Base-by-base conservation (phyloP, 2,113 vertebrate genomes). In the Pelusios castaneus region DNA sequence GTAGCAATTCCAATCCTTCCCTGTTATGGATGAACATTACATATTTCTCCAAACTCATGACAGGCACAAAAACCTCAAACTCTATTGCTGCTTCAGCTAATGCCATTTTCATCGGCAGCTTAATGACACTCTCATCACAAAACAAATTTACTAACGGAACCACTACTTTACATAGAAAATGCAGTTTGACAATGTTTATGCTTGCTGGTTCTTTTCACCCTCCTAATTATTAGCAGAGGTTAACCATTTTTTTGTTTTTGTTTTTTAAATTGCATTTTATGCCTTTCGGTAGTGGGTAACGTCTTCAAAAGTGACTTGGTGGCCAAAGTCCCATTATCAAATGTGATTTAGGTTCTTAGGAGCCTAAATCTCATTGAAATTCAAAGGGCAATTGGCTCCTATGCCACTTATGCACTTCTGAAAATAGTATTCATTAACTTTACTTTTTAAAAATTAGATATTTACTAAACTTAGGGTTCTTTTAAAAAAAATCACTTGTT, bases 1-100 rank as follows among this genome's bases (percentile, higher is more conserved):
- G 85, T 89, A 41, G 89, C 9, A 89, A 82, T 87, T 92, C 60
- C 95, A 85, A 70, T 60, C 83, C 94, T 91, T 81, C 84, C 78
- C 8, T 80, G 56, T 16, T 31, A 1, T 1, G 75, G 90, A n/a
- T 58, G 76, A 93, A 83, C 22, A 67, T 3, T 81, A 47, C 22
- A 2, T 24, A 2, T 81, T 22, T 29, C 43, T 77, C 63, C 14
- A 80, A 67, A 75, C 21, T 47, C 70, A 34, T 0, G 1, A 10
- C 55, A 47, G 34, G 16, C n/a, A 51, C 22, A 10, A 3, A 60
- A 34, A 41, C 58, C 76, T 67, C 77, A 43, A 1, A 56, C 22
- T 31, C 63, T 19, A 4, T 25, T 5, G 45, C 86, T 41, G 52
- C 93, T 89, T 85, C 58, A 8, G 76, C 89, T 92, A 88, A 77